Evolutionary conservation across 23 tunicate genomes (phyloP).

Genomic region (Ciona savignyi): DNA sequence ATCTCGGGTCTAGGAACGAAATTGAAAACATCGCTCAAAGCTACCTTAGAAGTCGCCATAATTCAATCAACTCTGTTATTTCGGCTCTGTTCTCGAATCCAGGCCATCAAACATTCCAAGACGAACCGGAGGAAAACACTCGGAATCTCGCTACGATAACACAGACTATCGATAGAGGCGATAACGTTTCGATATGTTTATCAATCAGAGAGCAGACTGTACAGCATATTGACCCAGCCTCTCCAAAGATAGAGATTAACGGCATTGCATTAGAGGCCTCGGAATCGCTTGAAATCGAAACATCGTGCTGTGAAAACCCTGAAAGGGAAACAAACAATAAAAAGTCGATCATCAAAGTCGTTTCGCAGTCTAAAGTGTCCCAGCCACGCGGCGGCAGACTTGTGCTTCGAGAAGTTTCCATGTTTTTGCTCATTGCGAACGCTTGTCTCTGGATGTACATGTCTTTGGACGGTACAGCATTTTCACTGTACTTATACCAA

Average conservation of each 20-base stretch:
- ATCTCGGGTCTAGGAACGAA: background rate
- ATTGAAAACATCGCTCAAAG: background rate
- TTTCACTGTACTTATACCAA: conserved; percentile 22
- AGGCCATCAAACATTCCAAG: background rate
- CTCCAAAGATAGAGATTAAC: background rate
- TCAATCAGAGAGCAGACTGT: background rate
- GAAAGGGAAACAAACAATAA: background rate
- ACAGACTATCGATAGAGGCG: background rate
- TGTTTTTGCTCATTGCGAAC: conserved; percentile 50
- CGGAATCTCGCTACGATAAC: background rate
- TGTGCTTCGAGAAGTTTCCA: conserved; percentile 42
- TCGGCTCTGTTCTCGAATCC: conserved; percentile 6
- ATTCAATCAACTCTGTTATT: conserved; percentile 34
- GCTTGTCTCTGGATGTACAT: conserved; percentile 55
- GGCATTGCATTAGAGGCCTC: background rate
- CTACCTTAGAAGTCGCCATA: conserved; percentile 34
- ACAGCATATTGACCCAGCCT: too few relatives aligned
- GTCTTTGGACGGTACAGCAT: conserved; percentile 70
- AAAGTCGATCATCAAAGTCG: conserved; percentile 20
- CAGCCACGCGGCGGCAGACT: conserved; percentile 30
- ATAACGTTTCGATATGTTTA: background rate
- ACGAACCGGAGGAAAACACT: background rate
- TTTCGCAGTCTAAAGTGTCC: conserved; percentile 41
- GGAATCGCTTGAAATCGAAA: too few relatives aligned
- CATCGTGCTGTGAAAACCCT: background rate